phyloP scores from a whole-genome alignment of 1,140 invertebrate species.

The Halictus rubicundus region DNA sequence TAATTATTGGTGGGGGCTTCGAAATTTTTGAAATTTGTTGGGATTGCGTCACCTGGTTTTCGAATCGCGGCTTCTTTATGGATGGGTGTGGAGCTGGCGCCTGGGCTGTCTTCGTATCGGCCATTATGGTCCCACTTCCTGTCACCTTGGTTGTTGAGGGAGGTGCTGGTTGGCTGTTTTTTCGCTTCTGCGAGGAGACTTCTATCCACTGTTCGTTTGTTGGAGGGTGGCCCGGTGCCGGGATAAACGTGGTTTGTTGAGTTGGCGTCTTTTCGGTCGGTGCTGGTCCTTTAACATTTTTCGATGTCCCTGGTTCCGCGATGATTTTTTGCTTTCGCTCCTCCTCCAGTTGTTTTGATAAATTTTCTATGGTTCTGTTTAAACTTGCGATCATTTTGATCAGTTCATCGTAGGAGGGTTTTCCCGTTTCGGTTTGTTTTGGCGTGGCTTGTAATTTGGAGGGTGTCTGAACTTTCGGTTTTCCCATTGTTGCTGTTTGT shows the following conservation, averaged over 20 bases:
- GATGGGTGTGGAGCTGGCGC: not conserved
- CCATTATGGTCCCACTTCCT: not conserved
- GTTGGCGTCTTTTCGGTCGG: not conserved
- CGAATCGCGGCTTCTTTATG: not conserved
- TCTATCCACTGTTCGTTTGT: too few species aligned
- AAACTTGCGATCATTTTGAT: not conserved
- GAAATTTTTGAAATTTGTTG: not conserved
- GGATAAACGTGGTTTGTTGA: not conserved
- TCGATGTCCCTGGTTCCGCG: not conserved
- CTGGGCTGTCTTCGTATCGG: not conserved
- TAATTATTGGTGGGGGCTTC: too few species aligned
- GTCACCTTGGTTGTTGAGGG: too few species aligned
- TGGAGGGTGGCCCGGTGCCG: too few species aligned
- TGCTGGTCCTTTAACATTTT: not conserved
- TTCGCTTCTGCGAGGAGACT: too few species aligned
- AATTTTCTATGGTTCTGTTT: not conserved
- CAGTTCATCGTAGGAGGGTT: not conserved
- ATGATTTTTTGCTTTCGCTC: not conserved
- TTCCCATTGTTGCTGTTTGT: too few species aligned
- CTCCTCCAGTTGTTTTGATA: not conserved
- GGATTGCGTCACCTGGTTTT: not conserved
- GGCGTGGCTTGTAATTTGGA: too few species aligned
- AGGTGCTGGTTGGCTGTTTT: too few species aligned
- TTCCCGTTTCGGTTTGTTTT: too few species aligned
- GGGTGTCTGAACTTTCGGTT: too few species aligned